These are phyloP conservation scores for Drosophila subsilvestris DNA, from an alignment of 2,888 invertebrate genomes.

Conservation along the genomic window DNA sequence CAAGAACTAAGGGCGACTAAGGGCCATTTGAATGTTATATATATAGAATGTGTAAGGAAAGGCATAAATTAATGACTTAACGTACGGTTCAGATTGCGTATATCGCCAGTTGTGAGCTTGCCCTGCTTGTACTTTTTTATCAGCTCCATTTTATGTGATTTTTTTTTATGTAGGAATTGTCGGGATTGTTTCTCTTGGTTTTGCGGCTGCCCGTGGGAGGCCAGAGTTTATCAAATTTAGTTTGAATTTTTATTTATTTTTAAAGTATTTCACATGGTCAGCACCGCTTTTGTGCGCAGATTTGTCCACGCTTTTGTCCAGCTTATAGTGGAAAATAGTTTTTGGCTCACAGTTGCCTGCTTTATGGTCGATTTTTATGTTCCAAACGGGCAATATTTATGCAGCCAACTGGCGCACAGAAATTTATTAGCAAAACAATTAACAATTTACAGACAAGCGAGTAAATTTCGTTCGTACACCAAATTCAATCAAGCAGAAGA, in stretches of 20 bases:
- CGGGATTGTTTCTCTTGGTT: neutral
- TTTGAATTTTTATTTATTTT: constrained; percentile 12
- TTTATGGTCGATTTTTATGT: constrained; percentile 31
- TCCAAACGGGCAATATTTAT: constrained; percentile 22
- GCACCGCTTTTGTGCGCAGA: constrained; percentile 7
- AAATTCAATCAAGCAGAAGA: constrained; percentile 32
- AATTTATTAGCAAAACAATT: constrained; percentile 49
- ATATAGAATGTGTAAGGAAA: too few relatives aligned
- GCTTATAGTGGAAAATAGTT: constrained; percentile 7
- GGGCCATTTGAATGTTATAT: constrained; percentile 17
- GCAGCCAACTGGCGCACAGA: constrained; percentile 7
- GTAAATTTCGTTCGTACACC: constrained; percentile 15
- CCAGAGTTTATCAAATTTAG: constrained; percentile 1
- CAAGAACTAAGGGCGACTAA: constrained; percentile 9
- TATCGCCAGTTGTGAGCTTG: constrained; percentile 72
- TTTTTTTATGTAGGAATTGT: neutral
- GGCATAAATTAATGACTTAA: constrained; percentile 20
- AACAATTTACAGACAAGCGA: constrained; percentile 30
- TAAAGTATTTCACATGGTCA: constrained; percentile 15
- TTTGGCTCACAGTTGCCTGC: constrained; percentile 36
- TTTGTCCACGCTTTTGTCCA: constrained; percentile 2
- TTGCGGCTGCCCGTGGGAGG: constrained; percentile 12
- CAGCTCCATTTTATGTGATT: constrained; percentile 71
- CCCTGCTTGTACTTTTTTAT: constrained; percentile 79
- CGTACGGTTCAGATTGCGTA: constrained; percentile 77